Percentiles rank a stretch among this genome's conserved stretches.
phyloP scores from a whole-genome alignment of 1,140 invertebrate species.

The Pogonus chalceus region DNA sequence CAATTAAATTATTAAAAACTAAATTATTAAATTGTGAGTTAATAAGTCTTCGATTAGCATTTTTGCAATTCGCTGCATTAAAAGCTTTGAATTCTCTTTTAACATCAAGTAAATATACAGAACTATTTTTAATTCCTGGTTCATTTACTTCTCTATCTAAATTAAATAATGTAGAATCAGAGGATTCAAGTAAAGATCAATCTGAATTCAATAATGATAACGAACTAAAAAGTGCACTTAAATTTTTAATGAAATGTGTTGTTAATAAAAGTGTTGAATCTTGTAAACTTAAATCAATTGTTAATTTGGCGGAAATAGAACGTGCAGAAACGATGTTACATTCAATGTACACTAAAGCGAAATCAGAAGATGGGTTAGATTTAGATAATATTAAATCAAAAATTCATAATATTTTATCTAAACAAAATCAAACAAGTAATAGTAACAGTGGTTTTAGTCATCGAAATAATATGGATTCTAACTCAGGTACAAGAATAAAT shows the following conservation, averaged over 20 bases:
- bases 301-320: constrained; percentile 42
- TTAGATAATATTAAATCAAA: constrained; percentile 3
- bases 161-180: background rate
- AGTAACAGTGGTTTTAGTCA: background rate
- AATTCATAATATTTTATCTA: constrained; percentile 1
- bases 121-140: constrained; percentile 44
- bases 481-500: too few species aligned
- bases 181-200: background rate
- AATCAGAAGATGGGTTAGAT: constrained; percentile 27
- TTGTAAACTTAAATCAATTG: constrained; percentile 35
- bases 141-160: constrained; percentile 1
- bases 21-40: constrained; percentile 36
- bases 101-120: constrained; percentile 41
- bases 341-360: constrained; percentile 36
- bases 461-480: background rate
- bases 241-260: constrained; percentile 28
- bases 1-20: constrained; percentile 24
- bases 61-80: constrained; percentile 47
- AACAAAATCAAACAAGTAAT: background rate
- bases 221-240: constrained; percentile 17
- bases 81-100: constrained; percentile 44
- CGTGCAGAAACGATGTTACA: constrained; percentile 45
- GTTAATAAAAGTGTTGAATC: constrained; percentile 40
- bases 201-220: background rate
- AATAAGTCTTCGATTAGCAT: constrained; percentile 36